These are phyloP conservation scores for Lysiphlebus fabarum DNA, from an alignment of 1,140 invertebrate genomes.

Conservation along the genomic window DNA sequence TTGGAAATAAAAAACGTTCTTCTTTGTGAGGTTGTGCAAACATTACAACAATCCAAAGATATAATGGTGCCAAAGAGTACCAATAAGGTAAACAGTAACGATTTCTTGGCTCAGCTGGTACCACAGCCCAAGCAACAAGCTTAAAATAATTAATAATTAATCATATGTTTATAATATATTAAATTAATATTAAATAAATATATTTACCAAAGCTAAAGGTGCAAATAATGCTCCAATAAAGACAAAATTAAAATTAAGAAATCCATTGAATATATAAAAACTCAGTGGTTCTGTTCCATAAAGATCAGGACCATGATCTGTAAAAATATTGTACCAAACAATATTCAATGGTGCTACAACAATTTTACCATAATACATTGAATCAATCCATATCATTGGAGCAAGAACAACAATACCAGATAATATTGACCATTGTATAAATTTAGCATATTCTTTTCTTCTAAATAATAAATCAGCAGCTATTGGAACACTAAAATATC, in stretches of 20 bases:
- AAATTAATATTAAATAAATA: slow-evolving; percentile 10
- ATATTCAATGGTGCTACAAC: slow-evolving; percentile 93
- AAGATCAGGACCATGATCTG: slow-evolving; percentile 85
- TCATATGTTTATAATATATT: not conserved
- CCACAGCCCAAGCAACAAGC: slow-evolving; percentile 61
- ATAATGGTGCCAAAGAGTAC: slow-evolving; percentile 74
- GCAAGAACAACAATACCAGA: slow-evolving; percentile 67
- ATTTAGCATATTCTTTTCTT: slow-evolving; percentile 62
- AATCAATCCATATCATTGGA: slow-evolving; percentile 84
- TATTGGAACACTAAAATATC: slow-evolving; percentile 70
- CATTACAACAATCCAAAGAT: slow-evolving; percentile 89
- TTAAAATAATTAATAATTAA: slow-evolving; percentile 38
- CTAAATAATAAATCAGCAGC: slow-evolving; percentile 80
- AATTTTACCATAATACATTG: slow-evolving; percentile 83
- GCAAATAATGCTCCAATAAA: slow-evolving; percentile 65
- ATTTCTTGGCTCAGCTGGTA: slow-evolving; percentile 62
- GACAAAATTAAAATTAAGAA: slow-evolving; percentile 94
- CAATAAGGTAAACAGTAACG: slow-evolving; percentile 68
- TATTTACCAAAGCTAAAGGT: slow-evolving; percentile 65
- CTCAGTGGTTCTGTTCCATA: slow-evolving; percentile 93
- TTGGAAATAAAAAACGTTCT: slow-evolving; percentile 92
- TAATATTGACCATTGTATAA: slow-evolving; percentile 73
- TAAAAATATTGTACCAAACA: slow-evolving; percentile 92
- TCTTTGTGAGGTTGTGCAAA: slow-evolving; percentile 91
- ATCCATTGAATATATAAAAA: slow-evolving; percentile 92